These are phyloP conservation scores for Leucania comma DNA, from an alignment of 2,888 invertebrate species.

Conservation along the genomic window DNA sequence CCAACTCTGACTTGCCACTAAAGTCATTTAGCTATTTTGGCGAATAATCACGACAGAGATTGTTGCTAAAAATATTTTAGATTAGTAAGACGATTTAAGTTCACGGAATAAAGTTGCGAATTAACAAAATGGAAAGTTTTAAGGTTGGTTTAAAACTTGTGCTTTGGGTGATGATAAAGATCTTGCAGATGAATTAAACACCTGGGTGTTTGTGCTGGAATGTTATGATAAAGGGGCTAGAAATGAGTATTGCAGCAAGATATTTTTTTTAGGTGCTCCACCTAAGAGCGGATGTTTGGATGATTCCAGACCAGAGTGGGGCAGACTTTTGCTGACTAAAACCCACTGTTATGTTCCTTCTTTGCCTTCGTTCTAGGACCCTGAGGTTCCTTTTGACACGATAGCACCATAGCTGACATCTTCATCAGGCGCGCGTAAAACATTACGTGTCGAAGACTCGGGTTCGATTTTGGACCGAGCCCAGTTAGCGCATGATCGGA, in stretches of 20 bases:
- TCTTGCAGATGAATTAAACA: slow-evolving; percentile 1
- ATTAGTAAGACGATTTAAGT: slow-evolving; percentile 24
- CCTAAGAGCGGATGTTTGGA: too few species aligned
- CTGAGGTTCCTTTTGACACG: too few species aligned
- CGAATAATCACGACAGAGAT: slow-evolving; percentile 44
- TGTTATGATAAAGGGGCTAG: background rate
- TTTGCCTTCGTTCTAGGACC: too few species aligned
- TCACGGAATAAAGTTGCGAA: slow-evolving; percentile 16
- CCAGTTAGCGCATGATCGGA: too few species aligned
- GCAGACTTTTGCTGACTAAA: too few species aligned
- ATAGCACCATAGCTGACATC: too few species aligned
- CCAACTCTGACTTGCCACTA: slow-evolving; percentile 45
- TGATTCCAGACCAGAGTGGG: too few species aligned
- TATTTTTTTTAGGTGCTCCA: too few species aligned
- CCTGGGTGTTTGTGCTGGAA: background rate
- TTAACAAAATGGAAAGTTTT: slow-evolving; percentile 26
- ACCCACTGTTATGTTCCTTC: too few species aligned
- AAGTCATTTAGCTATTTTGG: slow-evolving; percentile 60
- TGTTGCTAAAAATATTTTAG: slow-evolving; percentile 48
- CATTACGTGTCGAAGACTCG: too few species aligned
- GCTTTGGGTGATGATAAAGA: slow-evolving; percentile 7
- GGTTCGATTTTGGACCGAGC: too few species aligned
- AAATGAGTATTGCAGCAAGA: background rate
- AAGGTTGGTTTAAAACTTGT: slow-evolving; percentile 11
- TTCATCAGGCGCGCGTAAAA: too few species aligned